Evolutionary conservation across 1,140 invertebrate species (phyloP).

Genomic region (Leptopilina clavipes): DNA sequence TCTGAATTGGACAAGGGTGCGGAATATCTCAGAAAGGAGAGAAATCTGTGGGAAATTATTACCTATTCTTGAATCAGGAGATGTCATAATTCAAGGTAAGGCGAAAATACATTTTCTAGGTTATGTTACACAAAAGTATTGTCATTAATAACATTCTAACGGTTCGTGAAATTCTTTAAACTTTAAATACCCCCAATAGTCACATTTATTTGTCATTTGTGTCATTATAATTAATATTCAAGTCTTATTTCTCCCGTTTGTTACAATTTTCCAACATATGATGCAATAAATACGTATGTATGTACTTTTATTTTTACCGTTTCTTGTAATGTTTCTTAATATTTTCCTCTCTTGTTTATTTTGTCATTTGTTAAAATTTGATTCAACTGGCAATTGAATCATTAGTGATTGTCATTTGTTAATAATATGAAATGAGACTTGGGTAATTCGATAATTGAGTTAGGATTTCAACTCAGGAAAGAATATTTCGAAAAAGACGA

Average conservation of each 20-base stretch:
- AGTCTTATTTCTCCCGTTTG: too few species aligned
- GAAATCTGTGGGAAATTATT: slow-evolving; percentile 17
- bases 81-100: slow-evolving; percentile 21
- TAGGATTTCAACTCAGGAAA: not conserved
- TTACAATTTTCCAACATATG: too few species aligned
- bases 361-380: not conserved
- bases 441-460: not conserved
- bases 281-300: too few species aligned
- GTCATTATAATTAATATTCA: too few species aligned
- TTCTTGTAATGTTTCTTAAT: too few species aligned
- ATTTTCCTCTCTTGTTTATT: not conserved
- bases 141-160: not conserved
- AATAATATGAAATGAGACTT: not conserved
- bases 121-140: not conserved
- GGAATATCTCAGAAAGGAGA: not conserved
- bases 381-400: not conserved
- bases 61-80: not conserved
- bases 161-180: slow-evolving; percentile 6
- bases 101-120: not conserved
- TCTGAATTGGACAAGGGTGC: slow-evolving; percentile 19
- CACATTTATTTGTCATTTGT: too few species aligned
- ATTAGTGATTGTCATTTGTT: not conserved
- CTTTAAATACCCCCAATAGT: not conserved
- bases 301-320: too few species aligned
- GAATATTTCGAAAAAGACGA: not conserved